These are phyloP conservation scores for Hemithea aestivaria DNA, from an alignment of 2,888 invertebrate genomes.

Conservation along the genomic window DNA sequence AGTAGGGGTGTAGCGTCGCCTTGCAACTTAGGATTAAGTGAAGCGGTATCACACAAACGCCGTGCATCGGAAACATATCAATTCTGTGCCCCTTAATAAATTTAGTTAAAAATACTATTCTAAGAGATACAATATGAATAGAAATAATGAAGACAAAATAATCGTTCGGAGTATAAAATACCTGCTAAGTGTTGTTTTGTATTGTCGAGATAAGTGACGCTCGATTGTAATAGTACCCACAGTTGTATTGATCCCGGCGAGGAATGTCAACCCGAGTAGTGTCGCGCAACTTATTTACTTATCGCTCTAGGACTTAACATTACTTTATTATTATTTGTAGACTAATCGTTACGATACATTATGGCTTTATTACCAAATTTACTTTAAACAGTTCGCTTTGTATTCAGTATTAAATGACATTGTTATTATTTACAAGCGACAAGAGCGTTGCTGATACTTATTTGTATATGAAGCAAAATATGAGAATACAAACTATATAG, in stretches of 20 bases:
- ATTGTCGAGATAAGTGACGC: conserved; percentile 55
- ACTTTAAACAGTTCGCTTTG: conserved; percentile 68
- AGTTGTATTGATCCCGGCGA: conserved; percentile 49
- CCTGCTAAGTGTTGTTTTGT: conserved; percentile 74
- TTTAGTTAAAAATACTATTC: conserved; percentile 74
- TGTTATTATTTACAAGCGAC: conserved; percentile 58
- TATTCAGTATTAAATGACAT: conserved; percentile 74
- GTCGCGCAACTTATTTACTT: conserved; percentile 62
- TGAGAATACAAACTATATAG: conserved; percentile 67
- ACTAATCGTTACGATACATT: conserved; percentile 49
- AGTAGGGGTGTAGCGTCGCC: conserved; percentile 74
- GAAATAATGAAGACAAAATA: conserved; percentile 69
- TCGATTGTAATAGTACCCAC: conserved; percentile 37
- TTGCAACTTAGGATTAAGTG: conserved; percentile 76
- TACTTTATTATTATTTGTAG: conserved; percentile 62
- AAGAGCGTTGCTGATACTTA: conserved; percentile 60
- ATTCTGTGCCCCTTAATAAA: conserved; percentile 87
- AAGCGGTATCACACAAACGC: conserved; percentile 82
- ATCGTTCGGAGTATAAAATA: conserved; percentile 75
- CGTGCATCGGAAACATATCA: conserved; percentile 88
- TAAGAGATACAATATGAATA: conserved; percentile 77
- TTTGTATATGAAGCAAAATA: conserved; percentile 78
- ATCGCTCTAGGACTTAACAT: conserved; percentile 53
- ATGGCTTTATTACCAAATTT: conserved; percentile 76
- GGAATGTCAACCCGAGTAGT: conserved; percentile 56